Evolutionary conservation across 2,113 vertebrate genomes (phyloP).

Genomic region (Dascyllus trimaculatus): DNA sequence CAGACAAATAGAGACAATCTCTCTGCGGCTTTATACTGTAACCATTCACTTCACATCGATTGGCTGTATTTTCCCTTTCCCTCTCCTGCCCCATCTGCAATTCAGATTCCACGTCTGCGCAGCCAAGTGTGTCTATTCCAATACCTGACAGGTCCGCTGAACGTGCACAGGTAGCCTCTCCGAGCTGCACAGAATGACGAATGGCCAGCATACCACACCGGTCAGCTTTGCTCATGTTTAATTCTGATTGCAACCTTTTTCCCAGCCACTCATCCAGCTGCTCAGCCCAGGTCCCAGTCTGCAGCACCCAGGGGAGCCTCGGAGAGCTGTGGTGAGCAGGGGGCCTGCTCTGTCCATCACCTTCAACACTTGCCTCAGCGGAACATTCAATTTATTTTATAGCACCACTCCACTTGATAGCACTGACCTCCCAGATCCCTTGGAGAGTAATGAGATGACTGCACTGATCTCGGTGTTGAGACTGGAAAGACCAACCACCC

Average conservation of each 20-base stretch:
- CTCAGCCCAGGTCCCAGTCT: slow-evolving; percentile 61
- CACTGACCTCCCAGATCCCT: slow-evolving; percentile 74
- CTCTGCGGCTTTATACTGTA: slow-evolving; percentile 42
- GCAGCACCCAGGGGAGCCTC: slow-evolving; percentile 59
- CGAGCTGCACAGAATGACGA: slow-evolving; percentile 72
- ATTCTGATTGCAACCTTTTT: slow-evolving; percentile 78
- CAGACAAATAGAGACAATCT: slow-evolving; percentile 36
- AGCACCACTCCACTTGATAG: slow-evolving; percentile 83
- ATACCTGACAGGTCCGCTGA: slow-evolving; percentile 81
- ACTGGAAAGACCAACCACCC: slow-evolving; percentile 60
- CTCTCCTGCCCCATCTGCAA: slow-evolving; percentile 76
- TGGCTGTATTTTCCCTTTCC: slow-evolving; percentile 53
- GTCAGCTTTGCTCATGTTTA: slow-evolving; percentile 83
- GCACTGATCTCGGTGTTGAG: slow-evolving; percentile 68
- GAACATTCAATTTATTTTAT: slow-evolving; percentile 85
- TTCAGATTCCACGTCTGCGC: slow-evolving; percentile 77
- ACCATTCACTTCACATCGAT: slow-evolving; percentile 56
- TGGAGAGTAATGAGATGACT: slow-evolving; percentile 79
- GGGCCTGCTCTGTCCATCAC: slow-evolving; percentile 81
- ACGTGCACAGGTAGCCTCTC: slow-evolving; percentile 74
- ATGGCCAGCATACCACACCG: slow-evolving; percentile 69
- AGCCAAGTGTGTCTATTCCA: slow-evolving; percentile 78
- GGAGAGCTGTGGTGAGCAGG: slow-evolving; percentile 52
- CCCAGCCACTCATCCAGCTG: slow-evolving; percentile 65
- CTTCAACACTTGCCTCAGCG: slow-evolving; percentile 78